These are phyloP conservation scores for Pseudoatta argentina DNA, from an alignment of 1,140 invertebrate genomes.

Conservation along the genomic window DNA sequence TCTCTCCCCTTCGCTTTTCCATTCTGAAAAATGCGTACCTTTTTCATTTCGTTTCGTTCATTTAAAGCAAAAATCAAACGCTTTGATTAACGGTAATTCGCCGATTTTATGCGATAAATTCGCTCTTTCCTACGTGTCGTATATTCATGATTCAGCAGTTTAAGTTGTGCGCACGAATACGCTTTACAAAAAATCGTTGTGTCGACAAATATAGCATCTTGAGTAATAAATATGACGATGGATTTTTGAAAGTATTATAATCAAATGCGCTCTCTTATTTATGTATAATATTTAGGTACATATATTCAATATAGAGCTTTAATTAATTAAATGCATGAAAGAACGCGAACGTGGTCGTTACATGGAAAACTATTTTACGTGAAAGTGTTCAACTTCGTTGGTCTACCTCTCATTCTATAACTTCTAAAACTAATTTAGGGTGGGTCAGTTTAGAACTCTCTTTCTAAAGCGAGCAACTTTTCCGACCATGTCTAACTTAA, in stretches of 20 bases:
- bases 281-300: not conserved
- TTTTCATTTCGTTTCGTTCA: conserved; percentile 51
- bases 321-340: conserved; percentile 44
- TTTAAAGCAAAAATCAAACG: conserved; percentile 50
- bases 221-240: not conserved
- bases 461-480: conserved; percentile 54
- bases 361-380: conserved; percentile 31
- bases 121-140: not conserved
- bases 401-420: conserved; percentile 45
- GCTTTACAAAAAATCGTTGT: not conserved
- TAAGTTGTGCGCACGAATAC: conserved; percentile 2
- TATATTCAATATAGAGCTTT: conserved; percentile 4
- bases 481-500: conserved; percentile 33
- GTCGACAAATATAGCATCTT: conserved; percentile 22
- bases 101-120: conserved; percentile 22
- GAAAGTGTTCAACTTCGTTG: conserved; percentile 34
- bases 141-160: conserved; percentile 28
- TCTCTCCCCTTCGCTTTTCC: not conserved
- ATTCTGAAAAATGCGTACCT: conserved; percentile 42
- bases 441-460: conserved; percentile 51
- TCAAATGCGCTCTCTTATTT: not conserved
- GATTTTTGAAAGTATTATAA: not conserved
- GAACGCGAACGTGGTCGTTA: conserved; percentile 31
- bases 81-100: conserved; percentile 54
- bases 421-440: conserved; percentile 56